phyloP scores from a whole-genome alignment of 2,113 vertebrate genomes.

The Psilopsiagon aurifrons region DNA sequence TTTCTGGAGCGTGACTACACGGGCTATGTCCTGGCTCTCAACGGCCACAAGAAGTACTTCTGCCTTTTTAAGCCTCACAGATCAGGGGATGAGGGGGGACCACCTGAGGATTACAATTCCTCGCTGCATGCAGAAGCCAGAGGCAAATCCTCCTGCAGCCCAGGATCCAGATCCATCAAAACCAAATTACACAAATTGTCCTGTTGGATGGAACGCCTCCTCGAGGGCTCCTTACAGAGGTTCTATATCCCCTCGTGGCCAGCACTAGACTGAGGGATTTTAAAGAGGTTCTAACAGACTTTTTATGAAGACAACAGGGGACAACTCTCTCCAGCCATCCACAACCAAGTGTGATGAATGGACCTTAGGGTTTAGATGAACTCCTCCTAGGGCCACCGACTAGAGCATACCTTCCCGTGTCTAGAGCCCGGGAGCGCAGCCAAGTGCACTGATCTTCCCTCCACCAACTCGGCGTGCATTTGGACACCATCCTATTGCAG shows the following conservation, averaged over 20 bases:
- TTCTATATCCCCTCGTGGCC: slow-evolving; percentile 95
- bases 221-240: slow-evolving; percentile 93
- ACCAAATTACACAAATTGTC: slow-evolving; percentile 91
- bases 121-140: slow-evolving; percentile 69
- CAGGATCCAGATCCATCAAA: slow-evolving; percentile 80
- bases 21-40: slow-evolving; percentile 92
- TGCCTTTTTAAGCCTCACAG: slow-evolving; percentile 95
- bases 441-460: not conserved
- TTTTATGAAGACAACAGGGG: slow-evolving; percentile 46
- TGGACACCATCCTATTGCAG: not conserved
- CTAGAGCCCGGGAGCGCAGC: slow-evolving; percentile 14
- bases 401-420: not conserved
- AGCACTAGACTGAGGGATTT: slow-evolving; percentile 81
- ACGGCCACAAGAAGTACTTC: slow-evolving; percentile 96
- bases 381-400: slow-evolving; percentile 35
- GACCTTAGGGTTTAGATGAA: slow-evolving; percentile 66
- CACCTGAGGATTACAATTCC: slow-evolving; percentile 71
- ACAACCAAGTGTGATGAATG: not conserved
- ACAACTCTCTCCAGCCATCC: slow-evolving; percentile 60
- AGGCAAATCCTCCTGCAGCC: slow-evolving; percentile 78
- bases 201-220: slow-evolving; percentile 94
- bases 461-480: not conserved
- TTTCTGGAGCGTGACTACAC: slow-evolving; percentile 88
- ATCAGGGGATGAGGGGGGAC: slow-evolving; percentile 77
- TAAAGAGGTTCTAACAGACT: slow-evolving; percentile 37